Conservation (phyloP, 2,113 vertebrate species). For the Notechis scutatus region DNA sequence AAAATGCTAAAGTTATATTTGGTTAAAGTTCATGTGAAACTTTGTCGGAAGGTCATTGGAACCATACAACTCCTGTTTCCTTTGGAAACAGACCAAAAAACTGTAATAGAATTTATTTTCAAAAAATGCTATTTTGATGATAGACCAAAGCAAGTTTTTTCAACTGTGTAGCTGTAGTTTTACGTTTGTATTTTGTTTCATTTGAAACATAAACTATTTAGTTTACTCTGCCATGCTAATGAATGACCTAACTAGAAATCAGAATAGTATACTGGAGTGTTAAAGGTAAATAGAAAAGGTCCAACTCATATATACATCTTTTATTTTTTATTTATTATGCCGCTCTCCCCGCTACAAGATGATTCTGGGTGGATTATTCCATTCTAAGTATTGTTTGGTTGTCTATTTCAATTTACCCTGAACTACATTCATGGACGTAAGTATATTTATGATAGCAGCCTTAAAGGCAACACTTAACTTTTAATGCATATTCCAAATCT, state of each 20-base stretch:
- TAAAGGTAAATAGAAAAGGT: background rate
- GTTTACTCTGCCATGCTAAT: background rate
- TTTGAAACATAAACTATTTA: background rate
- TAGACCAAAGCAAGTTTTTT: background rate
- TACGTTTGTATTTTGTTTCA: background rate
- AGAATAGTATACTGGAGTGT: background rate
- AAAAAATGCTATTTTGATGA: background rate
- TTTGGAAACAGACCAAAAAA: background rate
- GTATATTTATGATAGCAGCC: background rate
- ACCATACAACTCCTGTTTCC: background rate
- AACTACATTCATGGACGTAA: background rate
- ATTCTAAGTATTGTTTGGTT: background rate
- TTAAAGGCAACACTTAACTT: background rate
- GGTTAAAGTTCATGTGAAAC: background rate
- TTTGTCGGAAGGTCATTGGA: background rate
- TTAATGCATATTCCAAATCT: background rate
- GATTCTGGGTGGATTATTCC: too few relatives aligned
- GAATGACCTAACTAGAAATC: background rate
- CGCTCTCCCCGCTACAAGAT: too few relatives aligned
- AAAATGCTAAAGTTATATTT: background rate
- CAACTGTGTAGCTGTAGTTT: background rate
- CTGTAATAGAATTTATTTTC: background rate
- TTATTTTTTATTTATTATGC: too few relatives aligned
- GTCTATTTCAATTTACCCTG: background rate
- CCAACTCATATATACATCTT: background rate